Evolutionary conservation across 2,113 vertebrate genomes (phyloP).

Genomic region (Psittacula cyanocephala): DNA sequence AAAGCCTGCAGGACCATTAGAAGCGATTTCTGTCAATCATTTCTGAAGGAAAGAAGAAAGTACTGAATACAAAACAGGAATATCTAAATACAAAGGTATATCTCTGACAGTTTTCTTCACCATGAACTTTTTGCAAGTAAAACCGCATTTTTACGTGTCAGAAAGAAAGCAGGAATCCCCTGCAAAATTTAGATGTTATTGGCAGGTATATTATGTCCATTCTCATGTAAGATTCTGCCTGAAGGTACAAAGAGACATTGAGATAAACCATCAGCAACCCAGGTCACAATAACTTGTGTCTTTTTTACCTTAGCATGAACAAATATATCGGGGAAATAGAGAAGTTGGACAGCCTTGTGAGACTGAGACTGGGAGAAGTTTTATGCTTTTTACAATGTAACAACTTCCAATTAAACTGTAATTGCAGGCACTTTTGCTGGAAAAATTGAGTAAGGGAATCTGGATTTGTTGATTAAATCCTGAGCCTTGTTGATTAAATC

Average conservation of each 20-base stretch:
- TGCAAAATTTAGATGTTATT: neutral
- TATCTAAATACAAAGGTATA: neutral
- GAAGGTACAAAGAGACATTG: neutral
- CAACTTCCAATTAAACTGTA: neutral
- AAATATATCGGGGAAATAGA: neutral
- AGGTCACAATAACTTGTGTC: neutral
- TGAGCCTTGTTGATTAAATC: neutral
- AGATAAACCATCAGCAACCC: neutral
- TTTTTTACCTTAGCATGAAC: neutral
- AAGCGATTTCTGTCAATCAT: neutral
- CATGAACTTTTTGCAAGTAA: neutral
- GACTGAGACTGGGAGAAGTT: neutral
- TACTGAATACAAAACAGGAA: neutral
- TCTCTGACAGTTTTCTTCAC: neutral
- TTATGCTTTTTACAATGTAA: neutral
- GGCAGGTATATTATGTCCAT: neutral
- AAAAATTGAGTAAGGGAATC: neutral
- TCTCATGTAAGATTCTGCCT: neutral
- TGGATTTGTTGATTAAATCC: neutral
- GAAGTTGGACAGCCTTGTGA: neutral
- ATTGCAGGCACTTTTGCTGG: neutral
- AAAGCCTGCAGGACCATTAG: neutral
- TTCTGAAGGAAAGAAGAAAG: neutral
- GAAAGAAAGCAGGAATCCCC: constrained; percentile 4
- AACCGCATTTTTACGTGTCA: neutral